A percentile compares a stretch with the other conserved stretches of the same genome.
Conservation (phyloP, 2,888 invertebrate genomes). For the Hydrotaea cyrtoneurina region DNA sequence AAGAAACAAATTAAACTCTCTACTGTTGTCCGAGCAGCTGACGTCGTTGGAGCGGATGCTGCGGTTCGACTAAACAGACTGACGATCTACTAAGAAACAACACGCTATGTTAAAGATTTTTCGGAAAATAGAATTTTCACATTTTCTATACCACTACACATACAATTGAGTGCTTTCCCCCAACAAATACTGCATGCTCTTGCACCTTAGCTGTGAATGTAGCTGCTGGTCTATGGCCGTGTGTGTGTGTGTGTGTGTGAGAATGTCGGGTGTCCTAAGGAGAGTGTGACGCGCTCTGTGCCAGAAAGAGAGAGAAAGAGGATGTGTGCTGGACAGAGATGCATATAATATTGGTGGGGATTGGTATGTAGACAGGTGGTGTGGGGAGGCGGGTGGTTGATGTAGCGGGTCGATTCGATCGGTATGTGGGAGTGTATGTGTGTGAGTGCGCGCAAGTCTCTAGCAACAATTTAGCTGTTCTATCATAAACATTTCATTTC, state of each 20-base stretch:
- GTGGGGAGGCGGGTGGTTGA: neutral
- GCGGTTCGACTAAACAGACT: constrained; percentile 82
- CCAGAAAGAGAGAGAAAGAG: constrained; percentile 37
- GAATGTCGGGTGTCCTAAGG: constrained; percentile 32
- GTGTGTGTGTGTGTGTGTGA: constrained; percentile 2
- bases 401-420: neutral
- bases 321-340: constrained; percentile 25
- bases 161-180: constrained; percentile 61
- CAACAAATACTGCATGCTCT: constrained; percentile 61
- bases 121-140: constrained; percentile 75
- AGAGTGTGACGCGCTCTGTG: constrained; percentile 29
- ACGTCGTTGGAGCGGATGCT: constrained; percentile 82
- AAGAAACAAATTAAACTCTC: constrained; percentile 81
- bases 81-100: constrained; percentile 80
- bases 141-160: constrained; percentile 72
- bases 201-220: constrained; percentile 43
- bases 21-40: constrained; percentile 81
- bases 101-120: constrained; percentile 80
- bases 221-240: too few relatives aligned
- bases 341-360: neutral
- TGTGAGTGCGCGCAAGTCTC: neutral
- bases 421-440: neutral
- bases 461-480: constrained; percentile 10
- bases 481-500: constrained; percentile 65
- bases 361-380: constrained; percentile 58